Evolutionary conservation across 2,888 invertebrate species (phyloP).

Genomic region (Acronicta aceris): DNA sequence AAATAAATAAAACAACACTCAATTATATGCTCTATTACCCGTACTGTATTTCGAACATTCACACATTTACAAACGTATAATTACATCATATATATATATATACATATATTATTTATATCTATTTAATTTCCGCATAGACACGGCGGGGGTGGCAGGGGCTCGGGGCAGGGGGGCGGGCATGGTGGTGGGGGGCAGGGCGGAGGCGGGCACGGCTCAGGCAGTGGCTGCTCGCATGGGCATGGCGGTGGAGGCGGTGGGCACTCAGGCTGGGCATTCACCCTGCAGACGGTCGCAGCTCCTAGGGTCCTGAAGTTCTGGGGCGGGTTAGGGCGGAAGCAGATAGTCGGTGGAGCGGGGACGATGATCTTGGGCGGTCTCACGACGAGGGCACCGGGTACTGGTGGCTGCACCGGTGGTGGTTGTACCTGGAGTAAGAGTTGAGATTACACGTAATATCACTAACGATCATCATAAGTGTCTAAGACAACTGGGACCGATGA

Average conservation of each 20-base stretch:
- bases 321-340: conserved; percentile 74
- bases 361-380: conserved; percentile 73
- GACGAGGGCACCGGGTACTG: conserved; percentile 65
- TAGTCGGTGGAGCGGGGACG: conserved; percentile 73
- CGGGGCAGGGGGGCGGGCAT: conserved; percentile 22
- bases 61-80: conserved; percentile 73
- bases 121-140: conserved; percentile 25
- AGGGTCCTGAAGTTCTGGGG: conserved; percentile 67
- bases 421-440: conserved; percentile 66
- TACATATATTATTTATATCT: conserved; percentile 52
- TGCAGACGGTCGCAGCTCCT: conserved; percentile 62
- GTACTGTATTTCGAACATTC: conserved; percentile 73
- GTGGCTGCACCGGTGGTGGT: conserved; percentile 67
- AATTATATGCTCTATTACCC: conserved; percentile 63
- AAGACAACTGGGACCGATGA: no score
- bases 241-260: conserved; percentile 12
- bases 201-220: conserved; percentile 6
- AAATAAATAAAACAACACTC: conserved; percentile 49
- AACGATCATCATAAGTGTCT: no score
- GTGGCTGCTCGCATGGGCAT: conserved; percentile 3
- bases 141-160: conserved; percentile 14
- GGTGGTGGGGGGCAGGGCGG: conserved; percentile 18
- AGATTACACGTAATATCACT: no score
- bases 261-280: neutral
- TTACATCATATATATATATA: conserved; percentile 54